Evolutionary conservation across 2,113 vertebrate genomes (phyloP).

Genomic region (Urocolius indicus): DNA sequence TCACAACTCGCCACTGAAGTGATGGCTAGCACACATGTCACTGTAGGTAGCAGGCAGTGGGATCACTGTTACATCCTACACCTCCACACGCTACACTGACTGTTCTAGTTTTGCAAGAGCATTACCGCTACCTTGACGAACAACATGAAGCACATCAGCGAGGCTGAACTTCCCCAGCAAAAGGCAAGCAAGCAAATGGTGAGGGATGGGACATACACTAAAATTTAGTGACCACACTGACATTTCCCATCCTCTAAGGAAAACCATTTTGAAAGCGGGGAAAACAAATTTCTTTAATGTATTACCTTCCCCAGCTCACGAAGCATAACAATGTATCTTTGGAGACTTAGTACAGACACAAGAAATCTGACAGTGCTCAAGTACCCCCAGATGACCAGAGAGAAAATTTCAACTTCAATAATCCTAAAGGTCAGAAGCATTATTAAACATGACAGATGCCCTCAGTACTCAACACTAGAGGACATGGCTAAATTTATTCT

Average conservation of each 20-base stretch:
- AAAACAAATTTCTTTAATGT: constrained; percentile 57
- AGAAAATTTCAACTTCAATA: constrained; percentile 67
- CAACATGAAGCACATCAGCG: background rate
- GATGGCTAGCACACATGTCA: accelerated
- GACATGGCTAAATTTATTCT: constrained; percentile 63
- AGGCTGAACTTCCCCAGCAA: background rate
- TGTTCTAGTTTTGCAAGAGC: accelerated
- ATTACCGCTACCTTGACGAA: accelerated
- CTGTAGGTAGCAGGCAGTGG: accelerated
- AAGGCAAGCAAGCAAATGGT: background rate
- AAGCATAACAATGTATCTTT: background rate
- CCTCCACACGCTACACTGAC: background rate
- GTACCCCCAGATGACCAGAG: constrained; percentile 41
- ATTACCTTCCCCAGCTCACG: background rate
- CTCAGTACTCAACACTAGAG: constrained; percentile 35
- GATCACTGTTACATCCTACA: background rate
- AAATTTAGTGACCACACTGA: background rate
- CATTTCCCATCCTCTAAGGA: background rate
- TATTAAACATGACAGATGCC: constrained; percentile 70
- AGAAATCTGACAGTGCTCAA: constrained; percentile 29
- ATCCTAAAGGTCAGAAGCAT: constrained; percentile 65
- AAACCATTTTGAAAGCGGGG: background rate
- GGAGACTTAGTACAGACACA: background rate
- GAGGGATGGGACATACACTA: background rate
- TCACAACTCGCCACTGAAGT: background rate